Conservation (phyloP, 2,888 invertebrate species). For the Ennomos erosarius region DNA sequence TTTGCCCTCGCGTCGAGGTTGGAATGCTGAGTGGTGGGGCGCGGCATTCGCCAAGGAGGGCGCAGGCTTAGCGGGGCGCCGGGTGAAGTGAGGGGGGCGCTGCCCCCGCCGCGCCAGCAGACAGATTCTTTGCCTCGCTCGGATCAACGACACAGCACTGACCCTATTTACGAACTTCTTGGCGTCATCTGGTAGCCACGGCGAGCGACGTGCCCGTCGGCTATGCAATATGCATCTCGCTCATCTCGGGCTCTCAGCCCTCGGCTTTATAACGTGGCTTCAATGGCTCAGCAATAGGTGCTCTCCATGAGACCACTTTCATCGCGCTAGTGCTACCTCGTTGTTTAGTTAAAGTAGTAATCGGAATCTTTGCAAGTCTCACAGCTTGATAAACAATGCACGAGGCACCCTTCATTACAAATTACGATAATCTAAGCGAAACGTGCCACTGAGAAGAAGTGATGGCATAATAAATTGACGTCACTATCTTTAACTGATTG, state of each 20-base stretch:
- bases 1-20: conserved; percentile 78
- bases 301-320: too few relatives aligned
- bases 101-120: conserved; percentile 46
- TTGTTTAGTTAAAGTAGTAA: too few relatives aligned
- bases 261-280: background rate
- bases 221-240: conserved; percentile 72
- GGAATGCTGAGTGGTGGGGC: conserved; percentile 68
- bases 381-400: too few relatives aligned
- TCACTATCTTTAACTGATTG: too few relatives aligned
- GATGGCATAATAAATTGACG: too few relatives aligned
- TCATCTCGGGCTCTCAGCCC: conserved; percentile 17
- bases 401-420: too few relatives aligned
- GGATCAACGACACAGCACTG: conserved; percentile 81
- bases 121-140: conserved; percentile 48
- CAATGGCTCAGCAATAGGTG: too few relatives aligned
- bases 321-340: too few relatives aligned
- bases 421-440: too few relatives aligned
- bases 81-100: conserved; percentile 41
- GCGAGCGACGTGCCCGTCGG: conserved; percentile 68
- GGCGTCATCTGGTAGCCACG: conserved; percentile 79
- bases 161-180: conserved; percentile 76
- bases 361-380: too few relatives aligned
- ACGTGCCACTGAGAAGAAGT: too few relatives aligned
- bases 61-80: conserved; percentile 46
- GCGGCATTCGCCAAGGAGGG: conserved; percentile 51